Base-by-base conservation (phyloP, 2,888 invertebrate genomes). In the Adela reaumurella region DNA sequence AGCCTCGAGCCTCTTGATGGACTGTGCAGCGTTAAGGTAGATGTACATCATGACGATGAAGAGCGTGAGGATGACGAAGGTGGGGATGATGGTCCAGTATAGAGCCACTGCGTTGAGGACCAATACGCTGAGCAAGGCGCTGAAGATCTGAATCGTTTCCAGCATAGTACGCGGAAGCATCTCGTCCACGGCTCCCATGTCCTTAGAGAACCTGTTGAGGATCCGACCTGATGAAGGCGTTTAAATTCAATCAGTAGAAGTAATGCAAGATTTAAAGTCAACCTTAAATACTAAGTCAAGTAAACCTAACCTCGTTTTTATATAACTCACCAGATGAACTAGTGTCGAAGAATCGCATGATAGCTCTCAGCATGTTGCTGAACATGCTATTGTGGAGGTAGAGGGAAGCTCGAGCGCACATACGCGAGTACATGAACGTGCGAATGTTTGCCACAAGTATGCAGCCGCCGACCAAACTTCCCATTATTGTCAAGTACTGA, bases 121-220 rank as follows among this genome's bases (percentile, higher is more conserved):
- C 14, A 90, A 62, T 2, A 87, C 82, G 6, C 84, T 83, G 1
- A 73, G 14, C 59, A 85, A 57, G 1, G 69, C 69, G 50, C 71
- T 65, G 53, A 73, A 76, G 43, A 80, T 80, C 64, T 86, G 86
- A 2, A 82, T 68, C 1, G 88, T 84, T 59, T 89, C 89, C 24
- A 90, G 62, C 17, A 87, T 65, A 0, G 85, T 83, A 57, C 87
- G 84, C 0, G 90, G 90, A 43, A 92, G 64, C 45, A 88, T 70
- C 60, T 92, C 92, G 60, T 93, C 92, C 50, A 92, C 81, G 0
- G 87, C 82, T 1, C 92, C 92, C 63, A 92, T 86, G 64, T 94
- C 94, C 64, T 93, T 94, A 3, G 93, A 88, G 61, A 94, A 94
- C 47, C 94, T 66, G 55, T 81, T 81, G 43, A 94, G 74, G 54